Evolutionary conservation across 2,113 vertebrate species (phyloP).

Genomic region (Zosterops lateralis): DNA sequence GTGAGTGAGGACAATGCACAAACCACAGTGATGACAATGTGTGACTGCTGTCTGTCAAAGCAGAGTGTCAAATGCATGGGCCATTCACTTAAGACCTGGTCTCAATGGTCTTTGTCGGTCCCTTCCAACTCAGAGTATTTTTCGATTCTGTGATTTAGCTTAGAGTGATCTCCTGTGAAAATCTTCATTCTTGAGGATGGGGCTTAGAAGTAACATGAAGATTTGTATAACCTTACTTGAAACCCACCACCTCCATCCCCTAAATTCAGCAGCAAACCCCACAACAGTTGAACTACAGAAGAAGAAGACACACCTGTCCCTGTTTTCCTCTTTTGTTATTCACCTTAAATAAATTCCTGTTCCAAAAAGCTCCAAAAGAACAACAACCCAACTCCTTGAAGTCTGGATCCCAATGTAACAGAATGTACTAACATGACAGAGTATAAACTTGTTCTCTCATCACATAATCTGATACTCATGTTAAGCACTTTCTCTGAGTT

Average conservation of each 20-base stretch:
- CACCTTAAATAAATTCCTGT: background rate
- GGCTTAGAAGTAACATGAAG: background rate
- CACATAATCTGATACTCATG: background rate
- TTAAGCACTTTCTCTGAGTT: background rate
- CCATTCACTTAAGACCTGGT: background rate
- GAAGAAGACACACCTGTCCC: background rate
- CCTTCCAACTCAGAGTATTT: background rate
- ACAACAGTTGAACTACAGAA: background rate
- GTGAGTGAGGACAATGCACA: background rate
- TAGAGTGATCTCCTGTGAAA: background rate
- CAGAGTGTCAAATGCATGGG: background rate
- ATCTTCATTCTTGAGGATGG: background rate
- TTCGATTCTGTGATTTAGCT: background rate
- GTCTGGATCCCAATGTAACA: background rate
- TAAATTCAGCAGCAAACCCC: background rate
- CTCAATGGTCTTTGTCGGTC: background rate
- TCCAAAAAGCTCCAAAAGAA: background rate
- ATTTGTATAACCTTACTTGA: background rate
- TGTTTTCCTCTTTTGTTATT: background rate
- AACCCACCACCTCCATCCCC: background rate
- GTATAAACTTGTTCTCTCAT: background rate
- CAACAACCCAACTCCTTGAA: accelerated
- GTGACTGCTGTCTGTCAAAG: background rate
- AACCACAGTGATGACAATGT: background rate
- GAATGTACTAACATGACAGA: background rate